Evolutionary conservation across 1,140 invertebrate genomes (phyloP), one percentile per base, ranked within the genome.

Genomic region (Diploscapter pachys): DNA sequence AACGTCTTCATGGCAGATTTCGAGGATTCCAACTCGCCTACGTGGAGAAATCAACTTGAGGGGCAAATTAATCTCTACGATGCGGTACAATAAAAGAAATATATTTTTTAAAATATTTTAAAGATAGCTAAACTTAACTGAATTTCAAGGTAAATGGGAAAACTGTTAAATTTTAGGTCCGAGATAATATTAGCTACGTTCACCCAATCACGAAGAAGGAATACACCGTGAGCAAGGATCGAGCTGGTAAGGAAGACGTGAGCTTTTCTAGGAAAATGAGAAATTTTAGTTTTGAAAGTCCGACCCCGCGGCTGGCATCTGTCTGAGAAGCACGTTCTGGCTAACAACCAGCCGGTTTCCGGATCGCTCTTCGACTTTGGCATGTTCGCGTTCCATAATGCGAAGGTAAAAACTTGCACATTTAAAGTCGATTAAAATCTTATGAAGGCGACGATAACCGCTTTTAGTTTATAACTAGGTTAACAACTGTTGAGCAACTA

Each of bases 221-320:
- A 52, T 85, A 85, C 79, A 68, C 72, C 11, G 59, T 85, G 48
- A 80, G 81, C 52, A 69, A 85, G 64, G 71, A 85, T 11, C 73
- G 68, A 59, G 85, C 83, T n/a, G 80, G 80, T 81, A 59, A 8
- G 48, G 9, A 4, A n/a, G 73, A 56, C 13, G 11, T 54, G 55
- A 73, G 0, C 48, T 76, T 52, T 57, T 77, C 56, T 56, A 5
- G 31, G 31, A 3, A 66, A 55, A 76, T 31, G 74, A 69, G 49
- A 77, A 31, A 31, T 63, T 81, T 57, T 90, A 63, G 85, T 91
- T 13, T 80, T 92, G 13, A 90, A 91, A 88, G 80, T 92, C 6
- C 86, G 91, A 78, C 91, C 91, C 2, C 85, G 91, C 81, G 91
- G 91, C 31, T 92, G 91, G 91, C 91, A 92, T 85, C 90, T 92